A percentile compares a stretch with the other conserved stretches of the same genome.
phyloP scores from a whole-genome alignment of 2,888 invertebrate genomes.

The Brenthis hecate region DNA sequence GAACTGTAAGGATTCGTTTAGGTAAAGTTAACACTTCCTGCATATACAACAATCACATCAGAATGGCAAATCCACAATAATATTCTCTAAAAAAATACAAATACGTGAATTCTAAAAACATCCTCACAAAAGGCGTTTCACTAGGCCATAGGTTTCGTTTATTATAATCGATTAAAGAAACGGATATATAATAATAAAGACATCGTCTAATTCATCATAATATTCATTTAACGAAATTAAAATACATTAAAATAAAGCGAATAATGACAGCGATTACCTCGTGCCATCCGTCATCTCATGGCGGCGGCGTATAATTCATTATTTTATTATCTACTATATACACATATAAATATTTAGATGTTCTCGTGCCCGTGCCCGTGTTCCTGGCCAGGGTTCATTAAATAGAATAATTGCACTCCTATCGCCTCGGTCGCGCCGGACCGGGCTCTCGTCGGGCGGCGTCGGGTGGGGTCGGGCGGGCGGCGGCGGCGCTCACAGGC shows the following conservation, averaged over 20 bases:
- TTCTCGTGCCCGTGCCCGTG: conserved; percentile 2
- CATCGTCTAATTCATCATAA: conserved; percentile 17
- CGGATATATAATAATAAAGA: conserved; percentile 28
- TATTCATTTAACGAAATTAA: conserved; percentile 16
- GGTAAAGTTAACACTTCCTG: conserved; percentile 53
- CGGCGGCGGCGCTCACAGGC: conserved; percentile 47
- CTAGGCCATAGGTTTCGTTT: conserved; percentile 40
- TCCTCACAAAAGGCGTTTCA: conserved; percentile 12
- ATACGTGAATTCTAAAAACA: conserved; percentile 13
- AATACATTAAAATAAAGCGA: conserved; percentile 36
- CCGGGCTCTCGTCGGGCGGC: conserved; percentile 16
- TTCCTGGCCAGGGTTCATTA: conserved; percentile 21
- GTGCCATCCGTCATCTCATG: conserved; percentile 34
- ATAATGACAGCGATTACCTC: conserved; percentile 30
- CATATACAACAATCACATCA: conserved; percentile 52
- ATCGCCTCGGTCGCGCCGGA: conserved; percentile 29
- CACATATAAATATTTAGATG: conserved; percentile 39
- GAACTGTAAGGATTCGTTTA: conserved; percentile 56
- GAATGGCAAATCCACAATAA: conserved; percentile 59
- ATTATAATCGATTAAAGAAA: conserved; percentile 30
- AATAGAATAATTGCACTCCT: conserved; percentile 33
- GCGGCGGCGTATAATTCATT: conserved; percentile 31
- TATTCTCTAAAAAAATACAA: conserved; percentile 40
- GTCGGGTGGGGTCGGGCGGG: conserved; percentile 26
- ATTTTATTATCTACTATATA: conserved; percentile 40